Base-by-base conservation (phyloP, 2,797 vertebrate species). In the Coilia nasus region DNA sequence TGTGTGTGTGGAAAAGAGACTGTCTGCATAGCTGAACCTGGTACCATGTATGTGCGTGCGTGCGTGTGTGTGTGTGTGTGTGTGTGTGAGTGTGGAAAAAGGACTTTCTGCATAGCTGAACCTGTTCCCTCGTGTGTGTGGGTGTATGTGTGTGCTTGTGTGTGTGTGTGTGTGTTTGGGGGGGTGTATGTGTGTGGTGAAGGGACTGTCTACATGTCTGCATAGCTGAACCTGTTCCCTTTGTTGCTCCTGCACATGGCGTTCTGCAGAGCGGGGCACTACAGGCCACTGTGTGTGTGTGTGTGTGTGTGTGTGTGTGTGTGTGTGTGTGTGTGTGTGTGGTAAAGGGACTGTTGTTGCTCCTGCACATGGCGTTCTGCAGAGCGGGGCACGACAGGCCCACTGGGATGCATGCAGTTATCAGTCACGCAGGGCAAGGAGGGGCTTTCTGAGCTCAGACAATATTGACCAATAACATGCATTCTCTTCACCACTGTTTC, bases 381-480 rank as follows among this genome's bases (percentile, higher is more conserved):
- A 71, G 14, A 31, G 25, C 31, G 25, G 23, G 25, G 12, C 25
- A 14, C 64, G 31, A 35, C 31, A 9, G 75, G 84, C 81, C 87
- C 17, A 71, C 31, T 78, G 71, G 71, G 35, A 44, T 10, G 19
- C 21, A 31, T 71, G 15, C 64, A 71, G 31, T 31, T 25, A 71
- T 35, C 64, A 75, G 25, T 21, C n/a, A 59, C 28, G 10, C 67
- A 31, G 17, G 28, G 56, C 80, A 85, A 67, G 75, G 59, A 82
- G 85, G 84, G 80, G 80, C 60, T 44, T 6, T 83, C 56, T 75
- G 31, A 83, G 35, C 31, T 64, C 41, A 60, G 85, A 11, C 31
- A 41, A 54, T 81, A 87, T n/a, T 59, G 82, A 44, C 78, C 82
- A 84, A 85, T 87, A 31, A 84, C 62, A 59, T 41, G 71, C 31